Evolutionary conservation across 2,113 vertebrate species (phyloP).

Genomic region (Patagioenas fasciata): DNA sequence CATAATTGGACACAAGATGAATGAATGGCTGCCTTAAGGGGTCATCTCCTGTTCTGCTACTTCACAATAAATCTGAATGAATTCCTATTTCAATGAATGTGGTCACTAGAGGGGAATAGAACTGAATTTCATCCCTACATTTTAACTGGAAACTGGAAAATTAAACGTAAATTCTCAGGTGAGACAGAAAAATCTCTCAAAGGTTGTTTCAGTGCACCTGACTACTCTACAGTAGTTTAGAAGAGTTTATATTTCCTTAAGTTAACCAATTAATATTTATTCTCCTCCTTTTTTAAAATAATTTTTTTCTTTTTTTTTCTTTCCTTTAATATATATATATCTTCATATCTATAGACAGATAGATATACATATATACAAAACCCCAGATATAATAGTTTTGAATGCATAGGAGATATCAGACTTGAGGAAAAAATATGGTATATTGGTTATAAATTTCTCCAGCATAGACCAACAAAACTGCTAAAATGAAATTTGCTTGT

Average conservation of each 20-base stretch:
- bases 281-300: no score
- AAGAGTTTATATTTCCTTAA: neutral
- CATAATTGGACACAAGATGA: neutral
- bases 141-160: neutral
- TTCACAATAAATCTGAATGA: conserved; percentile 14
- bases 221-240: neutral
- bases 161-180: neutral
- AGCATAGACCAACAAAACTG: neutral
- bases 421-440: neutral
- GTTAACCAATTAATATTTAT: neutral
- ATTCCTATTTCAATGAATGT: neutral
- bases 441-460: neutral
- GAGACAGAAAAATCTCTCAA: neutral
- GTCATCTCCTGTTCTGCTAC: neutral
- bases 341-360: no score
- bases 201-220: neutral
- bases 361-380: neutral
- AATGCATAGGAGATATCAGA: neutral
- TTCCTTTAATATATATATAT: neutral
- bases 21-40: neutral
- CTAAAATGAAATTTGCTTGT: neutral
- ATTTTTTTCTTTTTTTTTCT: no score
- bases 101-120: neutral
- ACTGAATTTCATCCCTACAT: neutral
- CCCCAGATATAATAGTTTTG: neutral